These are phyloP conservation scores for Baryphthengus martii DNA, from an alignment of 2,113 vertebrate genomes.

Conservation along the genomic window DNA sequence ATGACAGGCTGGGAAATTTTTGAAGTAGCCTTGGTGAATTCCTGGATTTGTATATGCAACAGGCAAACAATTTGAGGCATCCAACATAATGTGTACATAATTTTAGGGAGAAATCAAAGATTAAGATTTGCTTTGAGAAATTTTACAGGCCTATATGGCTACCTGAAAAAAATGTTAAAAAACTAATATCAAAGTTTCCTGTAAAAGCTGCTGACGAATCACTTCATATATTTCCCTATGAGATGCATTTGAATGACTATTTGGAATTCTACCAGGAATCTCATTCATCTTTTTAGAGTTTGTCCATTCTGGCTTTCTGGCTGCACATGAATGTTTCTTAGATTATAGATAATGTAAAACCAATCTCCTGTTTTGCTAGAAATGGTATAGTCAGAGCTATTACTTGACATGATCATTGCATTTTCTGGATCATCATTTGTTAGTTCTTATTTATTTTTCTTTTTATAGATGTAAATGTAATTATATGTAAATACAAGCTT, in stretches of 20 bases:
- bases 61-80: neutral
- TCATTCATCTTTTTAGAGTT: neutral
- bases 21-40: neutral
- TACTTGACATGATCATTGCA: neutral
- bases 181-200: neutral
- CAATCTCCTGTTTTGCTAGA: neutral
- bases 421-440: neutral
- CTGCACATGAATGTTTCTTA: neutral
- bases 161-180: neutral
- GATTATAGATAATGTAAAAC: neutral
- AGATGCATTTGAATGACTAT: neutral
- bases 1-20: neutral
- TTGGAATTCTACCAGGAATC: neutral
- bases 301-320: neutral
- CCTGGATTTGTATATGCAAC: neutral
- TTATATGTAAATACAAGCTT: neutral
- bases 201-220: neutral
- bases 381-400: neutral
- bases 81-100: accelerated
- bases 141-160: neutral
- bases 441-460: neutral
- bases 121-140: neutral
- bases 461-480: neutral
- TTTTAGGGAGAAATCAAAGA: neutral
- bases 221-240: neutral